A percentile compares a stretch with the other conserved stretches of the same genome.
phyloP scores from a whole-genome alignment of 2,888 invertebrate species.

The Hedya salicella region DNA sequence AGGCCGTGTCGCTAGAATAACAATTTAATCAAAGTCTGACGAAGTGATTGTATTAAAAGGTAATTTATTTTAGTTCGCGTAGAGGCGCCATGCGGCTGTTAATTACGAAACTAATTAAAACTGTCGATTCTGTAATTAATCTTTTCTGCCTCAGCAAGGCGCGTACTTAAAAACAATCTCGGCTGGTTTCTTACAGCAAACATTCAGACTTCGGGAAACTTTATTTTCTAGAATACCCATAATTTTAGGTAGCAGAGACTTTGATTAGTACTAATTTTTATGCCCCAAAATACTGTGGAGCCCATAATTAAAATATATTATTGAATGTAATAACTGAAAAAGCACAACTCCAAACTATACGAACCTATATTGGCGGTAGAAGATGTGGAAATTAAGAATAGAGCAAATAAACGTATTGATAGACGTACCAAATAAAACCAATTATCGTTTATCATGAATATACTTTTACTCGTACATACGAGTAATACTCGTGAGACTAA shows the following conservation, averaged over 20 bases:
- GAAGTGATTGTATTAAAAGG: conserved; percentile 78
- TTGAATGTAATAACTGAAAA: too few species aligned
- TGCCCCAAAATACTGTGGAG: too few species aligned
- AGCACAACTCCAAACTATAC: too few species aligned
- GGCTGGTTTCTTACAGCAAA: conserved; percentile 40
- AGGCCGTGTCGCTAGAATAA: conserved; percentile 45
- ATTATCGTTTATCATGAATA: too few species aligned
- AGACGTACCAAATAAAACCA: too few species aligned
- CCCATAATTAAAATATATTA: too few species aligned
- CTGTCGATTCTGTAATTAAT: conserved; percentile 82
- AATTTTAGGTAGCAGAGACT: background rate
- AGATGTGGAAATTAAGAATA: too few species aligned
- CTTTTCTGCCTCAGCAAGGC: conserved; percentile 59
- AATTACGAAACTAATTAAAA: conserved; percentile 83
- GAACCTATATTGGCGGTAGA: too few species aligned
- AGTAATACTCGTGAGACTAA: too few species aligned
- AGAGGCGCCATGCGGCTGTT: conserved; percentile 73
- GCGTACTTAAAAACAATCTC: conserved; percentile 49
- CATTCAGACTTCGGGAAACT: conserved; percentile 10
- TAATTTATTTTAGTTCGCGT: conserved; percentile 80
- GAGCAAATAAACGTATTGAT: too few species aligned
- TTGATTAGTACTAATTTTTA: too few species aligned
- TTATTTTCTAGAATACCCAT: background rate
- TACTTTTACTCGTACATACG: too few species aligned
- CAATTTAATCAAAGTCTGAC: conserved; percentile 66